Evolutionary conservation across 2,113 vertebrate genomes (phyloP), one percentile per base, ranked within the genome.

Genomic region (Anas platyrhynchos): DNA sequence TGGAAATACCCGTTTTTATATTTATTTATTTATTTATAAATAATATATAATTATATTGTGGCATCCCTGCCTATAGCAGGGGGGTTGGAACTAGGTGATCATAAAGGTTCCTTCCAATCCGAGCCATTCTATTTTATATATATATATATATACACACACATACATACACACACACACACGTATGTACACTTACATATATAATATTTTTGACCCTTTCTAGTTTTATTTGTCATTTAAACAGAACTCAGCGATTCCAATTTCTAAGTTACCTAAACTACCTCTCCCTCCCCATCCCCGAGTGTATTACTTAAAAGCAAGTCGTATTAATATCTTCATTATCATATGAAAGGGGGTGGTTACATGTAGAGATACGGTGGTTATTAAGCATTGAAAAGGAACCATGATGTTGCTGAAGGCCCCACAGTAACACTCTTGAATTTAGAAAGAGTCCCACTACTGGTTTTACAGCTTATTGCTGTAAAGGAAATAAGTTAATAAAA

Each of bases 401-500:
- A 3, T 3, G 31, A 69, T 9, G 32, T 48, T 72, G 34, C 76
- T 83, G 71, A 55, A 75, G 75, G 77, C 6, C 6, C 29, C 34
- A 43, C 43, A 52, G 16, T 61, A 73, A 36, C 50, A 36, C 9
- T 44, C 0, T 38, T 14, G 0, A 38, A 52, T 77, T 86, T 76
- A 48, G 80, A 76, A 32, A 55, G 50, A 91, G n/a, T 82, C 86
- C 83, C 59, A 67, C 29, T 89, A 84, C 59, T 77, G 74, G 25
- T 95, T 94, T 84, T 95, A 90, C 48, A 67, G 63, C 7, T 27
- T 79, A 32, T 41, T 87, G 69, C 63, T 91, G 71, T 48, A 96
- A 95, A 94, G 93, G 93, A 97, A 96, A 52, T 91, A 96, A 97
- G 68, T 91, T 91, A 86, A 63, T 84, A 83, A 89, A 96, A 94